Evolutionary conservation across 2,797 vertebrate genomes (phyloP), one percentile per base, ranked within the genome.

Genomic region (Onychomys arenicola): DNA sequence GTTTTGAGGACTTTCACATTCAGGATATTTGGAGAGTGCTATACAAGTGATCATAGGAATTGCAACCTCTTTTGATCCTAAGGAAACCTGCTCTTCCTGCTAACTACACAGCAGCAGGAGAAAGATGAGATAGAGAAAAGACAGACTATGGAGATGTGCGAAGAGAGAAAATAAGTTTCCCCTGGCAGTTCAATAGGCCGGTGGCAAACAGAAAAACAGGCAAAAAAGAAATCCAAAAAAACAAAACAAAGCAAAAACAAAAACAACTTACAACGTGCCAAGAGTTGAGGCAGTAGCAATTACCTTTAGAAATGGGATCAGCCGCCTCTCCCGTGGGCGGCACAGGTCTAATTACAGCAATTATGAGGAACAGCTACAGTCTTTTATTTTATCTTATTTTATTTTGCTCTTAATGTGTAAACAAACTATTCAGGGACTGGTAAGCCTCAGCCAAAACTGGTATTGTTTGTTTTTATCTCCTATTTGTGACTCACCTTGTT

Each of bases 21-120:
- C 94, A 92, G 96, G 91, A 88, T 96, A 96, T 97, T 98, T 97
- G 97, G 97, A 96, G 98, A 98, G 96, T 95, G 97, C 14, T 59
- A 95, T 98, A 93, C 94, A 97, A 96, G 92, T 90, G 94, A 97
- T 98, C 94, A 92, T 76, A 93, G 97, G 96, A 97, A 96, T 23
- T 69, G 84, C 95, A 96, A 59, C 95, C 93, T 92, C 88, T 97
- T 95, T 95, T 97, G 40, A 59, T 98, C 95, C 90, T 81, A 93
- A 98, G 97, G 97, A 98, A 98, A 96, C 96, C 92, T 65, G 67
- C 91, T 89, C 77, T 95, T 95, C 93, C 96, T 97, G 82, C 59
- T 98, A 97, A 97, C 85, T 88, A 90, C 32, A 43, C 0, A 6
- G 88, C 93, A 96, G 32, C 34, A 84, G 40, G 93, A 91, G 76